A percentile compares a stretch with the other conserved stretches of the same genome.
Conservation (phyloP, 2,113 vertebrate genomes). For the Rhegmatorhina hoffmannsi region DNA sequence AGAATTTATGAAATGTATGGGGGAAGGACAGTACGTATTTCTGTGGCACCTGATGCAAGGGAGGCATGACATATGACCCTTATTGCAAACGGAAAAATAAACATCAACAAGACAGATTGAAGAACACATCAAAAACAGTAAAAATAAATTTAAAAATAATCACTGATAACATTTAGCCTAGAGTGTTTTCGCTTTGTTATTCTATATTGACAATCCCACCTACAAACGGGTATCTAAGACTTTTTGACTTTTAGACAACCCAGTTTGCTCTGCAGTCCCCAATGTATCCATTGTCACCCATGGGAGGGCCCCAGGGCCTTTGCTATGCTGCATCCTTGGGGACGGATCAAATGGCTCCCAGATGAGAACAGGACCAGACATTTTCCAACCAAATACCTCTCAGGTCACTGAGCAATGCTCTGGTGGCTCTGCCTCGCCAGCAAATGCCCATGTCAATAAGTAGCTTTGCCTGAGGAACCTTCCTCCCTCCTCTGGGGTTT, state of each 20-base stretch:
- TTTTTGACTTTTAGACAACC: constrained; percentile 47
- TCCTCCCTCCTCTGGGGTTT: not conserved
- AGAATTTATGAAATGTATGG: not conserved
- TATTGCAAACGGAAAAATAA: constrained; percentile 22
- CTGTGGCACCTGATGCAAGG: constrained; percentile 45
- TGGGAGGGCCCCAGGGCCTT: constrained; percentile 39
- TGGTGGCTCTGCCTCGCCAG: constrained; percentile 59
- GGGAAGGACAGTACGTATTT: not conserved
- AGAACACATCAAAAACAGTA: constrained; percentile 65
- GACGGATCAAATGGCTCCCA: constrained; percentile 55
- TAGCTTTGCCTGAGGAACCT: constrained; percentile 43
- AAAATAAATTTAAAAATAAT: constrained; percentile 59
- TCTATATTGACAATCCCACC: constrained; percentile 54
- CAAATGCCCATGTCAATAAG: constrained; percentile 33
- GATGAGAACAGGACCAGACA: constrained; percentile 68
- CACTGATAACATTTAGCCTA: constrained; percentile 49
- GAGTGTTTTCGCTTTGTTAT: constrained; percentile 53
- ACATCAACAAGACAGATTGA: constrained; percentile 66
- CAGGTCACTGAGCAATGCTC: constrained; percentile 71
- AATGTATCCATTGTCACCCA: constrained; percentile 28
- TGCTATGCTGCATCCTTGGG: not conserved
- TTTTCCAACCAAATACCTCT: constrained; percentile 69
- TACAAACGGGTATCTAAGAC: constrained; percentile 39
- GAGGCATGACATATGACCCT: constrained; percentile 55
- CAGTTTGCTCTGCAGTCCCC: not conserved